Percentiles rank a stretch among this genome's conserved stretches.
Evolutionary conservation across 2,113 vertebrate species (phyloP).

Genomic region (Epinephelus lanceolatus): DNA sequence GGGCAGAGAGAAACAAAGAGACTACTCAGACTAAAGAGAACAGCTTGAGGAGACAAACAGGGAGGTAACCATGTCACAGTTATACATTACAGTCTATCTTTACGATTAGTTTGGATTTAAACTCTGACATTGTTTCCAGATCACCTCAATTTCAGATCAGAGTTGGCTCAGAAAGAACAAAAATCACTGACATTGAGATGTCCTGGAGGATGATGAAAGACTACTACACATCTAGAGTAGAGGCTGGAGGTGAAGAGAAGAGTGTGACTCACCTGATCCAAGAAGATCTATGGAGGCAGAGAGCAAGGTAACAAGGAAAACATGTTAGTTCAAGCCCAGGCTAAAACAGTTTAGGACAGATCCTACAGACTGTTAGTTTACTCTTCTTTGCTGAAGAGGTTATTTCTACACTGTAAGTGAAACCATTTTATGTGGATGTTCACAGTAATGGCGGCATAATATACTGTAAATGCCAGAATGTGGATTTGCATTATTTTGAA

Average conservation of each 20-base stretch:
- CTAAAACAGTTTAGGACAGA: background rate
- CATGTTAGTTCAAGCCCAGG: background rate
- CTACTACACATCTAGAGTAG: slow-evolving; percentile 7
- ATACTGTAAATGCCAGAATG: background rate
- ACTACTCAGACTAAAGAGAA: slow-evolving; percentile 77
- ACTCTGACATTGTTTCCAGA: slow-evolving; percentile 26
- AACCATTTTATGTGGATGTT: no score
- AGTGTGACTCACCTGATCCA: slow-evolving; percentile 82
- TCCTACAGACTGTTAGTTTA: no score
- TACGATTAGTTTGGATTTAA: slow-evolving; percentile 9
- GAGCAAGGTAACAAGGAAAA: slow-evolving; percentile 12
- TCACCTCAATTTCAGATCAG: slow-evolving; percentile 26
- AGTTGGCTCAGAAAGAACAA: background rate
- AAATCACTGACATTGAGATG: background rate
- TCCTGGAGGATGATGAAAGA: slow-evolving; percentile 16
- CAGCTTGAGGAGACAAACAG: slow-evolving; percentile 72
- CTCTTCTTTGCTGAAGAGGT: no score
- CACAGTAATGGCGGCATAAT: background rate
- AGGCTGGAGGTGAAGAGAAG: slow-evolving; percentile 21
- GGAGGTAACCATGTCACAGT: slow-evolving; percentile 59
- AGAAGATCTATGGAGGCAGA: slow-evolving; percentile 78
- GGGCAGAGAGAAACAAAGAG: slow-evolving; percentile 78
- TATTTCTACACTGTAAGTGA: no score
- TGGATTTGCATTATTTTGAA: background rate
- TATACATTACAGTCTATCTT: slow-evolving; percentile 15